A percentile compares a stretch with the other conserved stretches of the same genome.
Conservation (phyloP, 2,888 invertebrate genomes). For the Liposcelis brunnea region DNA sequence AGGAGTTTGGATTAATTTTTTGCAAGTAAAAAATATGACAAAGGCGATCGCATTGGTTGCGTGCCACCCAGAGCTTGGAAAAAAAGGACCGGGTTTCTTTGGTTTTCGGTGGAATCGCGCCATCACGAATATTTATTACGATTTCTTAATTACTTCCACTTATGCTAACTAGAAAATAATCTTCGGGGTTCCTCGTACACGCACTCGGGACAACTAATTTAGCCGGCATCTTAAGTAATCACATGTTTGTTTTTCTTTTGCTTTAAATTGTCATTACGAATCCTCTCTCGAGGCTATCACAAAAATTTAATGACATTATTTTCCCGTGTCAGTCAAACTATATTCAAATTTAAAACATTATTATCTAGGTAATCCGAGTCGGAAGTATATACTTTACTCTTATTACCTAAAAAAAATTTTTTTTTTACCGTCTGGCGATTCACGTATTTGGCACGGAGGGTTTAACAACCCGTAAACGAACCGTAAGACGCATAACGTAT, state of each 20-base stretch:
- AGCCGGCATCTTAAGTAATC: not conserved
- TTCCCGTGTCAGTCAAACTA: no score
- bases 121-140: not conserved
- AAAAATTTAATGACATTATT: no score
- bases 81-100: not conserved
- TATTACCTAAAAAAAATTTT: not conserved
- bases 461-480: no score
- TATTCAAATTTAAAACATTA: not conserved
- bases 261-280: no score
- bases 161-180: slow-evolving; percentile 1
- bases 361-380: not conserved
- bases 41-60: no score
- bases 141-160: not conserved
- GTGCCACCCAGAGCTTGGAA: no score
- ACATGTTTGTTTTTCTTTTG: slow-evolving; percentile 1
- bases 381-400: not conserved
- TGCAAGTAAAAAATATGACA: no score
- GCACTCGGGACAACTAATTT: not conserved
- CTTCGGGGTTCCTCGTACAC: not conserved
- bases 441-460: slow-evolving; percentile 1
- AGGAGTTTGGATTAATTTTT: no score
- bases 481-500: no score
- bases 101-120: not conserved
- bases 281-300: no score
- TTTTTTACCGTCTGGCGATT: not conserved